Percentiles rank a stretch among this genome's conserved stretches.
Conservation (phyloP, 1,140 invertebrate genomes). For the Chelonus insularis region DNA sequence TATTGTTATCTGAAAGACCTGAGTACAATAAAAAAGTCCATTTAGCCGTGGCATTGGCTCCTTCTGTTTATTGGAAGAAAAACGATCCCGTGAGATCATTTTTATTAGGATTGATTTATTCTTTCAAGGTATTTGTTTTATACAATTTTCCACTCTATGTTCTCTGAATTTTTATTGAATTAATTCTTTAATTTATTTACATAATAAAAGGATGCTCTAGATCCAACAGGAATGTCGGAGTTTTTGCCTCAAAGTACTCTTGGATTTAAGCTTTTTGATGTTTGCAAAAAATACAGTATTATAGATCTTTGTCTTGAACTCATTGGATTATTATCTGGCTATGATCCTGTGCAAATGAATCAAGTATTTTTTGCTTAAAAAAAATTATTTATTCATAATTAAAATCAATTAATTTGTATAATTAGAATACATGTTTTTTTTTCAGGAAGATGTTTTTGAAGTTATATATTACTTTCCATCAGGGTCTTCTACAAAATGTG, state of each 20-base stretch:
- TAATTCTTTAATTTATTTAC: too few relatives aligned
- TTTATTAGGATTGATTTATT: neutral
- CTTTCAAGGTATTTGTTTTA: conserved; percentile 22
- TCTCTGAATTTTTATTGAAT: too few relatives aligned
- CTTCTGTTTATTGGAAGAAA: conserved; percentile 46
- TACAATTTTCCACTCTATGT: too few relatives aligned
- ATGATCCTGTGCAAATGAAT: conserved; percentile 14
- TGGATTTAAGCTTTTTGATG: neutral
- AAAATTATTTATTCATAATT: neutral
- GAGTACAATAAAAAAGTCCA: conserved; percentile 63
- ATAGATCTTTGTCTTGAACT: neutral
- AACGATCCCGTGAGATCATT: conserved; percentile 23
- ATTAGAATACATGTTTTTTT: neutral
- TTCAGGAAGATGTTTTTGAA: conserved; percentile 8
- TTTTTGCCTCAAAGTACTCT: neutral
- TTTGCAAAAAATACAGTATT: conserved; percentile 2
- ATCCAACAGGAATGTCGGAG: conserved; percentile 6
- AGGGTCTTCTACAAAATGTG: conserved; percentile 17
- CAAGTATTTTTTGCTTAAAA: neutral
- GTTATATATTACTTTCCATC: conserved; percentile 17
- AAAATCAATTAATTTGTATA: neutral
- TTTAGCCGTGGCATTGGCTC: conserved; percentile 55
- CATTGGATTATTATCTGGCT: neutral
- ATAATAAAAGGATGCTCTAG: neutral
- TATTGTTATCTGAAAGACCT: conserved; percentile 60